Percentiles rank a stretch among this genome's conserved stretches.
phyloP scores from a whole-genome alignment of 2,797 vertebrate species.

The Luscinia megarhynchos region DNA sequence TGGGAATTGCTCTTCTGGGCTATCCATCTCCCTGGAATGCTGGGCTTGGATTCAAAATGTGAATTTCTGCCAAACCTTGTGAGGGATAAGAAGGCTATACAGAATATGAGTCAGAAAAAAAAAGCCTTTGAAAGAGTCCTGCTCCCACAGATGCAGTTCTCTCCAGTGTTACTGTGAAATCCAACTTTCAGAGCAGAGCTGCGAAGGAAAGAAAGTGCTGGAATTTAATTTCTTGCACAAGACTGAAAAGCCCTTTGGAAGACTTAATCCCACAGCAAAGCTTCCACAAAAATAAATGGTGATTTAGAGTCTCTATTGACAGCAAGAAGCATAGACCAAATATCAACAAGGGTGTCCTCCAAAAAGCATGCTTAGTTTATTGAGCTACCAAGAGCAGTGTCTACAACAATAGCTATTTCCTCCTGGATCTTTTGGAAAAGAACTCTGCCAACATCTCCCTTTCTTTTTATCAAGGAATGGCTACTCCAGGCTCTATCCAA shows the following conservation, averaged over 20 bases:
- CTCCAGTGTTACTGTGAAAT: not conserved
- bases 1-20: slow-evolving; percentile 18
- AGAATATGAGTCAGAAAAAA: not conserved
- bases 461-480: not conserved
- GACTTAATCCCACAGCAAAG: not conserved
- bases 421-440: not conserved
- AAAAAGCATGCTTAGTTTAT: not conserved
- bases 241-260: not conserved
- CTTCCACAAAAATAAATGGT: not conserved
- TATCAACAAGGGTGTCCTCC: not conserved
- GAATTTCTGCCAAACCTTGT: slow-evolving; percentile 17
- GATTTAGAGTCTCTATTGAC: not conserved
- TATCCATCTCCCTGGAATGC: not conserved
- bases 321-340: not conserved
- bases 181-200: not conserved
- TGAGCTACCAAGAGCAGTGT: not conserved
- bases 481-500: not conserved
- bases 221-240: slow-evolving; percentile 9
- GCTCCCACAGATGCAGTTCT: not conserved
- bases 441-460: not conserved
- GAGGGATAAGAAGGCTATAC: not conserved
- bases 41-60: not conserved
- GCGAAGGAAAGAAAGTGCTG: not conserved
- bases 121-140: not conserved
- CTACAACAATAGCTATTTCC: not conserved